Base-by-base conservation (phyloP, 2,888 invertebrate species). In the Vesta saturnalis region DNA sequence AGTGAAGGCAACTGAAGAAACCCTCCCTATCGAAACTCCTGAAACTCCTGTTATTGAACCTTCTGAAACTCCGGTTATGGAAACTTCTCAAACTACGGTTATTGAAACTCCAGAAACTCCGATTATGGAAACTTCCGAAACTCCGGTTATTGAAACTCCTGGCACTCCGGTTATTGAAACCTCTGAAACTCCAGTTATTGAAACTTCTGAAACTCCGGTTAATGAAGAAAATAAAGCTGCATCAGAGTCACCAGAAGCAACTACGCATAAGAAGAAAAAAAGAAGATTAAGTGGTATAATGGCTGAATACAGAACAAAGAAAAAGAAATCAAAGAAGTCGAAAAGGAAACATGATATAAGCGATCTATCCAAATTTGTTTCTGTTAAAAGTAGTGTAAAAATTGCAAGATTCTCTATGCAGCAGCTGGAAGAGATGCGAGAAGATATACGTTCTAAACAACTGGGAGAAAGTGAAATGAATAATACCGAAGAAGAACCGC, bases 351-450 rank as follows among this genome's bases (percentile, higher is more conserved):
- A 16, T 1, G 8, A 14, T 19, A 15, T 12, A 15, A 18, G 1
- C 1, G n/a, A 10, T 1, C 12, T 18, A 14, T 1, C 30, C n/a
- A 6, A 15, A 39, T 3, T 16, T 12, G 15, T 58, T 12, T 58
- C 35, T 6, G 18, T 8, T 39, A 2, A 15, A 5, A 60, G 59
- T 14, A 21, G 16, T 47, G 66, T 66, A 15, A 60, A 61, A 3
- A n/a, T 66, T 1, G 49, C 57, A 1, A 16, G 66, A n/a, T 66
- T 60, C 35, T 67, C 63, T 5, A n/a, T 67, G 52, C n/a, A 8
- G 14, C 46, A 67, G 54, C 43, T 67, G 59, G 63, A 67, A 67
- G 35, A 59, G 14, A 59, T 67, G 47, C n/a, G 57, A 15, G 18
- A 65, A 16, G 19, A n/a, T 18, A 58, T 58, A 18, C 39, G 39